Conservation (phyloP, 2,113 vertebrate species). For the Bubalus kerabau region DNA sequence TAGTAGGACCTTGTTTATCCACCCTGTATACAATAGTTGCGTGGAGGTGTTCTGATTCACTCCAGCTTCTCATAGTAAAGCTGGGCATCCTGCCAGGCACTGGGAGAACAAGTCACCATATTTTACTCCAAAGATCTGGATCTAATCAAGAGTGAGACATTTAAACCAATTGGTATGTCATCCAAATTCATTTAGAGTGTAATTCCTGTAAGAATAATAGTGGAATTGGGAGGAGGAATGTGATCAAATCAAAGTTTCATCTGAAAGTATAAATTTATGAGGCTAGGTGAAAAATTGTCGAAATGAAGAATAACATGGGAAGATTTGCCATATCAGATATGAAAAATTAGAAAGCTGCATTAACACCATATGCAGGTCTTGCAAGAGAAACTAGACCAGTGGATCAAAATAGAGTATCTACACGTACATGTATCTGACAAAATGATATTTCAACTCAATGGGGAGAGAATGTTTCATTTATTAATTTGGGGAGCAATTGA, state of each 20-base stretch:
- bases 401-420: not conserved
- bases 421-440: rapidly evolving
- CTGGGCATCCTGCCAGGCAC: rapidly evolving
- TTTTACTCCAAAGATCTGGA: not conserved
- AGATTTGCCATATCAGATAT: not conserved
- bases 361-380: rapidly evolving
- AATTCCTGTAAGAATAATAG: not conserved
- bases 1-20: not conserved
- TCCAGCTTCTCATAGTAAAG: not conserved
- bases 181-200: not conserved
- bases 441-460: not conserved
- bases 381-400: not conserved
- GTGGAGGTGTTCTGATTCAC: not conserved
- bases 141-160: not conserved
- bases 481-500: not conserved
- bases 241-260: not conserved
- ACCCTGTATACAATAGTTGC: not conserved
- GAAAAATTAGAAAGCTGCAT: not conserved
- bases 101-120: not conserved
- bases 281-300: not conserved
- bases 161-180: not conserved
- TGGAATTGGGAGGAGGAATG: no score
- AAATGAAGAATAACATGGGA: not conserved
- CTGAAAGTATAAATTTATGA: not conserved
- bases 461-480: not conserved